These are phyloP conservation scores for Pammene aurita DNA, from an alignment of 2,888 invertebrate genomes.

Conservation along the genomic window DNA sequence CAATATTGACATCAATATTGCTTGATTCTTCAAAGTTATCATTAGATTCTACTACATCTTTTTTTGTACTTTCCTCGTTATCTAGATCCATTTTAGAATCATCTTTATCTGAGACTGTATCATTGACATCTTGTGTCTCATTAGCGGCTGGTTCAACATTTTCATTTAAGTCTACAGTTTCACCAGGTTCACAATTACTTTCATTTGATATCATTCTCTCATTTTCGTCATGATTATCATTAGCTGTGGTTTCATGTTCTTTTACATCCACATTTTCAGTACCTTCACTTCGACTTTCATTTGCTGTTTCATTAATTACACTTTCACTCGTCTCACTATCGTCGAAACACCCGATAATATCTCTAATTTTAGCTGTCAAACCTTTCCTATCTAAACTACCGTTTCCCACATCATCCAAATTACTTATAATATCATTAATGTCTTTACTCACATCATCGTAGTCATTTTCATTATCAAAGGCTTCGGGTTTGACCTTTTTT, in stretches of 20 bases:
- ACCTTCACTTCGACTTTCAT: neutral
- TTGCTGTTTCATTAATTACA: neutral
- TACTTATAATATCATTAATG: slow-evolving; percentile 57
- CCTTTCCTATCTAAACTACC: slow-evolving; percentile 38
- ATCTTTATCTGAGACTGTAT: neutral
- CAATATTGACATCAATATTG: neutral
- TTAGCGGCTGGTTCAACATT: neutral
- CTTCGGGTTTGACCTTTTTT: slow-evolving; percentile 52
- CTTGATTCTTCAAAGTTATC: neutral
- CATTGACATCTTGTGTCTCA: neutral
- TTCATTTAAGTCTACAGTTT: neutral
- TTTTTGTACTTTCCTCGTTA: slow-evolving; percentile 6
- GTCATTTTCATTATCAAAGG: slow-evolving; percentile 48
- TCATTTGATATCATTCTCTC: neutral
- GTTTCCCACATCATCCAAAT: slow-evolving; percentile 49
- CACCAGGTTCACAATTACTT: neutral
- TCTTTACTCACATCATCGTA: slow-evolving; percentile 48
- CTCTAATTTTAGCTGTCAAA: slow-evolving; percentile 34
- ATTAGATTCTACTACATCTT: neutral
- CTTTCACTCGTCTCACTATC: slow-evolving; percentile 4
- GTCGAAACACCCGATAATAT: slow-evolving; percentile 25
- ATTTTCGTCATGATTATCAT: neutral
- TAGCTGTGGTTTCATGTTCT: neutral
- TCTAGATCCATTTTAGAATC: neutral
- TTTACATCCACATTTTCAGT: neutral